Evolutionary conservation across 2,888 invertebrate species (phyloP).

Genomic region (Rhamphomyia laevipes): DNA sequence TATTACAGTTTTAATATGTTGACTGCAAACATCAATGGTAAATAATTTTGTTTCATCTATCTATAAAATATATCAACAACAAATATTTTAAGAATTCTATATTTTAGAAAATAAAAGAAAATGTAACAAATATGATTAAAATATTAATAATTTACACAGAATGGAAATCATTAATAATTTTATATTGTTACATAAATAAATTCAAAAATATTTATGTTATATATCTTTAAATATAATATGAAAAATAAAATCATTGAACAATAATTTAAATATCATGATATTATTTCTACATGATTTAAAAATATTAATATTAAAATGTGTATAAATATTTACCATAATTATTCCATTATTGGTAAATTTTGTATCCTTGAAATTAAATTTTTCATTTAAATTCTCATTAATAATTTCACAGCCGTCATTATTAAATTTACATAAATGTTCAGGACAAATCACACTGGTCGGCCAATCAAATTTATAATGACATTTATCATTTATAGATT

Average conservation of each 20-base stretch:
- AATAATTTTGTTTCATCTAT: conserved; percentile 20
- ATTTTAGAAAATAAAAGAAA: too few species aligned
- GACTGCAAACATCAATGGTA: conserved; percentile 27
- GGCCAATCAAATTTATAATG: conserved; percentile 34
- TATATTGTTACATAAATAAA: too few species aligned
- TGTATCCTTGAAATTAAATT: conserved; percentile 27
- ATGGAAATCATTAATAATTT: too few species aligned
- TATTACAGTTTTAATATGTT: conserved; percentile 24
- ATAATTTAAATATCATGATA: not conserved
- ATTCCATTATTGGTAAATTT: conserved; percentile 28
- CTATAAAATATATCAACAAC: conserved; percentile 18
- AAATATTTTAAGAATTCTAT: too few species aligned
- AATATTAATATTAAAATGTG: not conserved
- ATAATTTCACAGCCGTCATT: conserved; percentile 30
- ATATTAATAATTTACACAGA: too few species aligned
- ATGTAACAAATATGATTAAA: too few species aligned
- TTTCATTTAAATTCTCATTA: conserved; percentile 28
- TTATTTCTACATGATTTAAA: not conserved
- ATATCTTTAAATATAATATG: too few species aligned
- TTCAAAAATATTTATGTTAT: too few species aligned
- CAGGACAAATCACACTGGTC: conserved; percentile 35
- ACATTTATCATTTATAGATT: conserved; percentile 29
- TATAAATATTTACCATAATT: conserved; percentile 24
- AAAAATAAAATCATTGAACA: too few species aligned
- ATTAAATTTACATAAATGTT: conserved; percentile 29